phyloP scores from a whole-genome alignment of 2,113 vertebrate species.

The Sturnira hondurensis region DNA sequence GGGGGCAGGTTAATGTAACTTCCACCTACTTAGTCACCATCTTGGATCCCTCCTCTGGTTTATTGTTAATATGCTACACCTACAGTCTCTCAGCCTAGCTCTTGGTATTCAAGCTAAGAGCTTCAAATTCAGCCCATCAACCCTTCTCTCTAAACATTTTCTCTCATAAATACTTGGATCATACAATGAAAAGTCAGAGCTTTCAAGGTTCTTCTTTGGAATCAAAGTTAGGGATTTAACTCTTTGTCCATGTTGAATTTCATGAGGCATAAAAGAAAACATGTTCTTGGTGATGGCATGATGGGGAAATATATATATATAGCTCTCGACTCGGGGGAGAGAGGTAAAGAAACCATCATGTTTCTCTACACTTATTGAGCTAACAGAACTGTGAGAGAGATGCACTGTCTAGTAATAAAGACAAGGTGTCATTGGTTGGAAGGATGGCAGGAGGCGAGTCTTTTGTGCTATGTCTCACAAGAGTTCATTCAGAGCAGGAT shows the following conservation, averaged over 20 bases:
- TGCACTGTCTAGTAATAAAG: neutral
- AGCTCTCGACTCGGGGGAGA: neutral
- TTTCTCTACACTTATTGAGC: neutral
- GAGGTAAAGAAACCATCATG: neutral
- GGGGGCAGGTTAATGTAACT: too few species aligned
- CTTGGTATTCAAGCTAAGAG: neutral
- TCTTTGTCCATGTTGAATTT: neutral
- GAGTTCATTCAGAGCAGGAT: neutral
- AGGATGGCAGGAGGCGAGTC: too few species aligned
- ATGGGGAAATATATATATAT: neutral
- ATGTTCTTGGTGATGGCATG: neutral
- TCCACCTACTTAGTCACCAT: too few species aligned
- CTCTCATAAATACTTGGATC: neutral
- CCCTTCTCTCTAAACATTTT: neutral
- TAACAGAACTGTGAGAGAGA: neutral
- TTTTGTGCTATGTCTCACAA: neutral
- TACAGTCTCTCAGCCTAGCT: neutral
- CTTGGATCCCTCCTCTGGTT: neutral
- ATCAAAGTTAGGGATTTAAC: neutral
- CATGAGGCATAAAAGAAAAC: neutral
- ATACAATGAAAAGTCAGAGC: neutral
- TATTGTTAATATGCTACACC: neutral
- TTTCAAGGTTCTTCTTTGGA: neutral
- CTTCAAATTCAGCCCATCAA: neutral
- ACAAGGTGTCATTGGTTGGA: neutral